A percentile compares a stretch with the other conserved stretches of the same genome.
phyloP scores from a whole-genome alignment of 1,140 invertebrate genomes.

The Lanistes nyassanus region DNA sequence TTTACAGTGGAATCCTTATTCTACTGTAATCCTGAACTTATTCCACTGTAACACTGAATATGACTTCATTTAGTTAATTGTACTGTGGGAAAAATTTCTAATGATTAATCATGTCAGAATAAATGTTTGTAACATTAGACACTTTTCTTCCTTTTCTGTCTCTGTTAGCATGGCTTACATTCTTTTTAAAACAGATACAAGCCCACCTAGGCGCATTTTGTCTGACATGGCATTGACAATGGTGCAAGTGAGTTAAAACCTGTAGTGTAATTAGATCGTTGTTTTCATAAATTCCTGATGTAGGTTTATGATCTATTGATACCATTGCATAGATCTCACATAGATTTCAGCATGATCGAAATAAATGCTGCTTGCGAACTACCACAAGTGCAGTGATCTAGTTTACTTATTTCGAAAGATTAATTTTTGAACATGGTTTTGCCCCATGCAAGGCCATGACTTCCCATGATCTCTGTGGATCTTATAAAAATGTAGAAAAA shows the following conservation, averaged over 20 bases:
- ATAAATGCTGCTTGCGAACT: too few species aligned
- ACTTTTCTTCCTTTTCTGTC: conserved; percentile 58
- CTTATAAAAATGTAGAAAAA: too few species aligned
- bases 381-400: too few species aligned
- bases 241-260: conserved; percentile 35
- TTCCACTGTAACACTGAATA: background rate
- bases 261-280: background rate
- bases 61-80: background rate
- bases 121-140: background rate
- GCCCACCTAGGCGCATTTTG: conserved; percentile 74
- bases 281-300: background rate
- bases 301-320: too few species aligned
- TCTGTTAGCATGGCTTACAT: too few species aligned
- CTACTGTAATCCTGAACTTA: background rate
- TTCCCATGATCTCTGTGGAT: too few species aligned
- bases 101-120: background rate
- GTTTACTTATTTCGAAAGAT: background rate
- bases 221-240: conserved; percentile 44
- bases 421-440: background rate
- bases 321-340: too few species aligned
- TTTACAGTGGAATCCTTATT: background rate
- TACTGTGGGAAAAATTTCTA: background rate
- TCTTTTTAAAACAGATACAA: too few species aligned
- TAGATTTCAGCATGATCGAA: too few species aligned
- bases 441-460: too few species aligned